Base-by-base conservation (phyloP, 2,888 invertebrate species). In the Pollenia labialis region DNA sequence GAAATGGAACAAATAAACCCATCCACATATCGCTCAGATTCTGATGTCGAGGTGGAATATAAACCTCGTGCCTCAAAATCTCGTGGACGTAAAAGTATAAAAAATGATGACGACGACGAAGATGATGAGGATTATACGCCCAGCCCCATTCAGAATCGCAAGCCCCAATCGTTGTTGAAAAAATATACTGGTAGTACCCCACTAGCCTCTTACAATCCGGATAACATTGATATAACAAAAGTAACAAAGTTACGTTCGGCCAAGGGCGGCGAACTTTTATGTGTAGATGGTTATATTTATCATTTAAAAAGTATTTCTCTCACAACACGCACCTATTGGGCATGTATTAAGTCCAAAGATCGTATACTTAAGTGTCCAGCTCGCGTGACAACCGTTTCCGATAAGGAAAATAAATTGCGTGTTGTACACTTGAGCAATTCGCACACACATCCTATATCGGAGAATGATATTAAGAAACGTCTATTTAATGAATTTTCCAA, bases 271-370 rank as follows among this genome's bases (percentile, higher is more conserved):
- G 92, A 92, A 85, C 88, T 92, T 81, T 88, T 92, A 7, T 92
- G 92, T 46, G 91, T 92, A 4, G 92, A 92, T 87, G 92, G 91
- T 16, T 92, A 89, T 54, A 91, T 92, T 71, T 92, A 91, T 83
- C 91, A 92, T 77, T 89, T 91, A 7, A 92, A 91, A 82, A 92
- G 91, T 84, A 89, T 90, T 0, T 83, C 86, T 14, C 88, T 89
- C 0, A 91, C 91, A 18, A 89, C 90, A 2, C 91, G 91, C 16
- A 92, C 90, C 32, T 92, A 92, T 87, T 92, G 92, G 92, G 90
- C 91, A n/a, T 92, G 92, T 82, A 92, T 92, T 68, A 92, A 92
- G 68, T 89, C 90, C 7, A 91, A 91, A 32, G 90, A 92, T 89
- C 90, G 90, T 0, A 84, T 89, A 9, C 88, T 91, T 40, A 90